phyloP scores from a whole-genome alignment of 2,113 vertebrate species.

The Hemibagrus wyckioides region DNA sequence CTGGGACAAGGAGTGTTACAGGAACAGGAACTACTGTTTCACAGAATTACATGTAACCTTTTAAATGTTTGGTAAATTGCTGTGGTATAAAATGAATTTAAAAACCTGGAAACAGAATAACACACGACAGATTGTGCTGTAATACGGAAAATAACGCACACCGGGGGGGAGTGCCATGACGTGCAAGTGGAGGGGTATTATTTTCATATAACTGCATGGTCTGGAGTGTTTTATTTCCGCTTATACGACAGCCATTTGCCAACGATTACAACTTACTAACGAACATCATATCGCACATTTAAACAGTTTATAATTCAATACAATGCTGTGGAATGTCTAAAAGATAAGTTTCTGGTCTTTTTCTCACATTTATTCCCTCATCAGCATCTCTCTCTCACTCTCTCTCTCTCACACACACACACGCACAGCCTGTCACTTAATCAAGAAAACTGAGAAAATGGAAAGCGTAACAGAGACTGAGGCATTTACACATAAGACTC shows the following conservation, averaged over 20 bases:
- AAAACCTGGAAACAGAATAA: not conserved
- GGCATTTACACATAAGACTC: not conserved
- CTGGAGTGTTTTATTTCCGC: not conserved
- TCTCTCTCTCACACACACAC: not conserved
- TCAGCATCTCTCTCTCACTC: not conserved
- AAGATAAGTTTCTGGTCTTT: not conserved
- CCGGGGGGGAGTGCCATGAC: too few species aligned
- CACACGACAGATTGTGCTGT: not conserved
- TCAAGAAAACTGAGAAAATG: not conserved
- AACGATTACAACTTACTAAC: not conserved
- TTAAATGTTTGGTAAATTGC: not conserved
- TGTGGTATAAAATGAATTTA: not conserved
- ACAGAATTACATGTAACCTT: not conserved
- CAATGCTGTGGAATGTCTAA: not conserved
- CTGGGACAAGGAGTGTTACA: not conserved
- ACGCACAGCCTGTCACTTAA: not conserved
- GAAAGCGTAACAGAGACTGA: not conserved
- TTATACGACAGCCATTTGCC: not conserved
- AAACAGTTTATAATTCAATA: not conserved
- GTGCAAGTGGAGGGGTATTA: too few species aligned
- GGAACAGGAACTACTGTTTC: not conserved
- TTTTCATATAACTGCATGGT: not conserved
- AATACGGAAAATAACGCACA: too few species aligned
- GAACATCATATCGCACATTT: not conserved
- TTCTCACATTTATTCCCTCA: not conserved